Evolutionary conservation across 2,797 vertebrate species (phyloP).

Genomic region (Heteromormyrus szaboi): DNA sequence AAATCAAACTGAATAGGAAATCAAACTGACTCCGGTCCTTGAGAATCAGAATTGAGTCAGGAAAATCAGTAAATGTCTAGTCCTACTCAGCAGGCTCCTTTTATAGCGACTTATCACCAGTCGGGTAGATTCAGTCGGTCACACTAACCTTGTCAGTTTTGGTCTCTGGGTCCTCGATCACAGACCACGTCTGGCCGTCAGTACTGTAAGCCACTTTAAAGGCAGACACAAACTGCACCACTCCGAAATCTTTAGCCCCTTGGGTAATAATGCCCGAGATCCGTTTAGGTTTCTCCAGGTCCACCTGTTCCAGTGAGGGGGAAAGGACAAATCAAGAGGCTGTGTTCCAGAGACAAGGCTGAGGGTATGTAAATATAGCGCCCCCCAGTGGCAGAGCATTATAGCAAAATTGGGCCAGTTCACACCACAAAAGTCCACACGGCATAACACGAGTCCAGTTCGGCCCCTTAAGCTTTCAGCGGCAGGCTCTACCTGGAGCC

Average conservation of each 20-base stretch:
- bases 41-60: not conserved
- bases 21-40: not conserved
- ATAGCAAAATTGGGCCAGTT: not conserved
- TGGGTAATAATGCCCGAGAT: slow-evolving; percentile 86
- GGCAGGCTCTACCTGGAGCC: slow-evolving; percentile 78
- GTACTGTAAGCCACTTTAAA: slow-evolving; percentile 84
- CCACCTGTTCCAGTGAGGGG: slow-evolving; percentile 62
- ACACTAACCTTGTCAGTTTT: slow-evolving; percentile 68
- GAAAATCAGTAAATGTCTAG: not conserved
- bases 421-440: not conserved
- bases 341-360: not conserved
- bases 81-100: not conserved
- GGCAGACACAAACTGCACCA: slow-evolving; percentile 80
- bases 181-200: slow-evolving; percentile 68
- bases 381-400: not conserved
- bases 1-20: not conserved
- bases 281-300: slow-evolving; percentile 70
- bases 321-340: not conserved
- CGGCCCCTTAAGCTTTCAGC: not conserved
- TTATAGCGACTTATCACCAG: not conserved
- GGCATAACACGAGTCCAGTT: not conserved
- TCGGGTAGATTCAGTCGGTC: not conserved
- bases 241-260: slow-evolving; percentile 92
- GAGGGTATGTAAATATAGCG: not conserved
- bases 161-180: slow-evolving; percentile 63